Evolutionary conservation across 2,888 invertebrate species (phyloP).

Genomic region (Scelioninae gen. 2): DNA sequence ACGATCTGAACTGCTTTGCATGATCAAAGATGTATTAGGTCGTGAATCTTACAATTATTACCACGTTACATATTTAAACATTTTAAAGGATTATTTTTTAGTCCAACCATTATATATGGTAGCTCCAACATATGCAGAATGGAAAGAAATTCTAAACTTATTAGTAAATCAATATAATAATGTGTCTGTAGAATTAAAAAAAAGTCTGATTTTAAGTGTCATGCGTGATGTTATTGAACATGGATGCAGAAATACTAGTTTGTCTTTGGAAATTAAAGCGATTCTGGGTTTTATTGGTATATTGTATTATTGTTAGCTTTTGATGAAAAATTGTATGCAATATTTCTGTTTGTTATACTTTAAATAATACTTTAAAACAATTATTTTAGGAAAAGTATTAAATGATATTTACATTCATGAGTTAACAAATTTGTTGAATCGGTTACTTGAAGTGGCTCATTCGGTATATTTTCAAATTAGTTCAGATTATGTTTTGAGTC

Average conservation of each 20-base stretch:
- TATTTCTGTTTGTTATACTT: too few species aligned
- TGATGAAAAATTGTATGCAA: too few species aligned
- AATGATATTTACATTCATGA: constrained; percentile 49
- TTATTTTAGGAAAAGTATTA: constrained; percentile 59
- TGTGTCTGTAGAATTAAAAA: constrained; percentile 73
- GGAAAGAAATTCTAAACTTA: constrained; percentile 76
- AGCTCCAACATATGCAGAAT: constrained; percentile 76
- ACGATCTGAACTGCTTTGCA: constrained; percentile 61
- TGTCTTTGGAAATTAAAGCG: constrained; percentile 65
- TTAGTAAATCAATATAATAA: constrained; percentile 66
- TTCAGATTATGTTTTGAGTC: constrained; percentile 76
- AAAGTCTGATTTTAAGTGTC: constrained; percentile 75
- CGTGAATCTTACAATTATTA: constrained; percentile 70
- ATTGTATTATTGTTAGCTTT: too few species aligned
- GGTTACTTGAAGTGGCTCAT: constrained; percentile 47
- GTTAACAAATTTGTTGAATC: constrained; percentile 64
- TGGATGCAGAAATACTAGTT: constrained; percentile 71
- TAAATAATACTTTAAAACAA: too few species aligned
- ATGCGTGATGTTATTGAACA: constrained; percentile 76
- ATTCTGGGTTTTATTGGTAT: constrained; percentile 67
- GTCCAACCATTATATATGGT: constrained; percentile 13
- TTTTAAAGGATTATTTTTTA: constrained; percentile 78
- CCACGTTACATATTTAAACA: constrained; percentile 78
- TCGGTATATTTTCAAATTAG: constrained; percentile 75
- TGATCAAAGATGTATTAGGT: constrained; percentile 66